Conservation (phyloP, 2,888 invertebrate genomes). For the Harmothoe impar region DNA sequence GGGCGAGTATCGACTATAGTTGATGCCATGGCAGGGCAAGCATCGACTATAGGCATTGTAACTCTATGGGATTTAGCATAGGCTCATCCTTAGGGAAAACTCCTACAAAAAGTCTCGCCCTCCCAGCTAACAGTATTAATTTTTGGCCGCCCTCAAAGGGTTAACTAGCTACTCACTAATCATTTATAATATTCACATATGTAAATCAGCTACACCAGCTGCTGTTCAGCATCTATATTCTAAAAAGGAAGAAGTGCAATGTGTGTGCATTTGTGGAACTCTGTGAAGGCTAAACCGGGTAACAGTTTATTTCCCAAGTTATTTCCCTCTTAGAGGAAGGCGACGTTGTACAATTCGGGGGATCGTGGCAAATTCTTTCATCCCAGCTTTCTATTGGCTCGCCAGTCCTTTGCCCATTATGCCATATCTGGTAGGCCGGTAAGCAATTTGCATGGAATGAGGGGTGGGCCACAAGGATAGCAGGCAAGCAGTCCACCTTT, state of each 20-base stretch:
- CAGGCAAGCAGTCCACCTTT: too few species aligned
- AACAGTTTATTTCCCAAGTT: not conserved
- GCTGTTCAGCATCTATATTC: not conserved
- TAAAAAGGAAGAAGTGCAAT: not conserved
- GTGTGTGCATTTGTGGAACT: not conserved
- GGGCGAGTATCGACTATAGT: too few species aligned
- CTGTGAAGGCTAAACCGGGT: too few species aligned
- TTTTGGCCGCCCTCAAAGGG: too few species aligned
- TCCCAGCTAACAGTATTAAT: too few species aligned
- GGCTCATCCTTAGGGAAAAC: too few species aligned
- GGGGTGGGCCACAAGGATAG: not conserved
- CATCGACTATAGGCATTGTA: too few species aligned
- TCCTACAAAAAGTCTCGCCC: too few species aligned
- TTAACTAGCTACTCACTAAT: too few species aligned
- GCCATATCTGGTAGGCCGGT: not conserved
- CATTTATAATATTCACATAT: not conserved
- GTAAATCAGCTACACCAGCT: not conserved
- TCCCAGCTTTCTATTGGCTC: not conserved
- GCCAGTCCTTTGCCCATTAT: not conserved
- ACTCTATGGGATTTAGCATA: too few species aligned
- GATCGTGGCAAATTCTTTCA: not conserved
- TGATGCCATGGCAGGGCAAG: too few species aligned
- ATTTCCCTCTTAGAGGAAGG: not conserved
- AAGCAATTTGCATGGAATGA: slow-evolving; percentile 14
- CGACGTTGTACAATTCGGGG: not conserved